Evolutionary conservation across 2,888 invertebrate genomes (phyloP).

Genomic region (Gymnosoma rotundatum): DNA sequence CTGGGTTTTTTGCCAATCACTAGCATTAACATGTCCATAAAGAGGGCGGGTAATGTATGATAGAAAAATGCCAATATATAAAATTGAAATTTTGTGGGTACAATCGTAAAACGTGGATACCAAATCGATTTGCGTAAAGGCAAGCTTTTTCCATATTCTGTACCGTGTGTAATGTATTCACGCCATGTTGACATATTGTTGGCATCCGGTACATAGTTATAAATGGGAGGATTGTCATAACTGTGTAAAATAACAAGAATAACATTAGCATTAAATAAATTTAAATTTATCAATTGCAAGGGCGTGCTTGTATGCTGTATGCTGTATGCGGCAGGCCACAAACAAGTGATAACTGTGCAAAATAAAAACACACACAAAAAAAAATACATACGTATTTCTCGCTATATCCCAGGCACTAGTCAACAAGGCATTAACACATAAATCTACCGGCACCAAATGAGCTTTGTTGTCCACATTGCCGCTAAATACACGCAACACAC

Average conservation of each 20-base stretch:
- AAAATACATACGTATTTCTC: conserved; percentile 77
- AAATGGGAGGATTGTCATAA: conserved; percentile 82
- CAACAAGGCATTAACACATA: conserved; percentile 83
- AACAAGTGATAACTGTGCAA: conserved; percentile 23
- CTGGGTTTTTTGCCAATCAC: conserved; percentile 80
- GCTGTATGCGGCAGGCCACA: conserved; percentile 36
- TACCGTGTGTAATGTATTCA: conserved; percentile 84
- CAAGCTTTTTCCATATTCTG: conserved; percentile 83
- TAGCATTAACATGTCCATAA: conserved; percentile 83
- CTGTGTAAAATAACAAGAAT: conserved; percentile 66
- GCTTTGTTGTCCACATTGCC: conserved; percentile 81
- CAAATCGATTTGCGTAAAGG: conserved; percentile 88
- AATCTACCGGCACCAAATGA: conserved; percentile 83
- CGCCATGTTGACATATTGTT: conserved; percentile 93
- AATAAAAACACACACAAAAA: background rate
- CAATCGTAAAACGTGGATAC: conserved; percentile 85
- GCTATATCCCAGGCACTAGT: conserved; percentile 83
- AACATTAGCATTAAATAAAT: conserved; percentile 40
- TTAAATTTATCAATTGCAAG: conserved; percentile 31
- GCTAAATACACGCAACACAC: conserved; percentile 84
- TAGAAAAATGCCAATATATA: conserved; percentile 84
- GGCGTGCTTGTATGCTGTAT: background rate
- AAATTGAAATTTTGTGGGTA: conserved; percentile 83
- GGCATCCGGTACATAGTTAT: conserved; percentile 93
- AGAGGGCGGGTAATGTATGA: conserved; percentile 86